phyloP scores from a whole-genome alignment of 2,888 invertebrate species.

The Chalcosyrphus nemorum region DNA sequence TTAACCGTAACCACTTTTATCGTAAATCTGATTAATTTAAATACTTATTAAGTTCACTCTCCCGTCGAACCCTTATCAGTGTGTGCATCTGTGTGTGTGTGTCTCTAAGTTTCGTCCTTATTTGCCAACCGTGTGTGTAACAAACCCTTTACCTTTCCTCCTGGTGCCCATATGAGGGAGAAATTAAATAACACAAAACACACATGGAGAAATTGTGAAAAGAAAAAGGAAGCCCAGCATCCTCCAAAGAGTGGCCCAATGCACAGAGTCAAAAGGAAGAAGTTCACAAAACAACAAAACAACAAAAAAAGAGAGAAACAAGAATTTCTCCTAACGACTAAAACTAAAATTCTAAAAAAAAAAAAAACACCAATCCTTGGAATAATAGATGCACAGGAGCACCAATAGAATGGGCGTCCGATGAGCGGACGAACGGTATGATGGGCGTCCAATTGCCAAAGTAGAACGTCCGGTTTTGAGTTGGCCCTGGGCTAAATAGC shows the following conservation, averaged over 20 bases:
- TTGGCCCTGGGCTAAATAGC: conserved; percentile 64
- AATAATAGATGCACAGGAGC: conserved; percentile 50
- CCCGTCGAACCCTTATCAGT: conserved; percentile 64
- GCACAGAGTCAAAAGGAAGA: neutral
- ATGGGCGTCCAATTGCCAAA: conserved; percentile 31
- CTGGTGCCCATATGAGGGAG: conserved; percentile 28
- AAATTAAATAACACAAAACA: conserved; percentile 63
- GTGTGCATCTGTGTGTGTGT: too few relatives aligned
- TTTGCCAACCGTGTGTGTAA: neutral
- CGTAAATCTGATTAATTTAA: conserved; percentile 66
- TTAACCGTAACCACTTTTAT: conserved; percentile 63
- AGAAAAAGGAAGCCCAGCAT: conserved; percentile 34
- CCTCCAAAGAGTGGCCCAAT: neutral
- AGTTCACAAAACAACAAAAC: conserved; percentile 19
- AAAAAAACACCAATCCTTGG: conserved; percentile 45
- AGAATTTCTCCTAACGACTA: conserved; percentile 64
- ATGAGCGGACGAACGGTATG: conserved; percentile 9
- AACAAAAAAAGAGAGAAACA: conserved; percentile 39
- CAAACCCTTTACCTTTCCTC: conserved; percentile 26
- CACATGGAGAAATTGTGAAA: conserved; percentile 48
- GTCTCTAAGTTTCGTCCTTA: conserved; percentile 1
- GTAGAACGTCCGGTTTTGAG: conserved; percentile 61
- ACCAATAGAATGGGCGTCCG: conserved; percentile 9
- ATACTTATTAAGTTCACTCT: conserved; percentile 68
- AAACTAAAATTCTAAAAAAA: conserved; percentile 55